Percentiles rank a stretch among this genome's conserved stretches.
Evolutionary conservation across 1,140 invertebrate genomes (phyloP).

Genomic region (Fopius arisanus): DNA sequence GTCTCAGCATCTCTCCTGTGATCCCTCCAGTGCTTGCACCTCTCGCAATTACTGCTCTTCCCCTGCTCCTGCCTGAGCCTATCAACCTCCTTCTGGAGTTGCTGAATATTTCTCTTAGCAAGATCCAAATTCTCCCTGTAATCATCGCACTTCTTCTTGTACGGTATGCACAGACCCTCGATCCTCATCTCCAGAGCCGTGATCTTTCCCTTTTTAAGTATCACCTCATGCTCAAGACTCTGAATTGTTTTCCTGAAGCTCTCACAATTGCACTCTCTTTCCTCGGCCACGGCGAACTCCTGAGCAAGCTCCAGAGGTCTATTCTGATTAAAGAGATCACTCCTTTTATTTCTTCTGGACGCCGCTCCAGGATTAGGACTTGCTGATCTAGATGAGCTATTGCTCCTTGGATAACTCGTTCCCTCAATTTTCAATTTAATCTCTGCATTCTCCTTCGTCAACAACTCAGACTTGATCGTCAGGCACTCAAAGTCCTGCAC

Average conservation of each 20-base stretch:
- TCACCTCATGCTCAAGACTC: constrained; percentile 49
- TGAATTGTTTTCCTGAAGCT: constrained; percentile 44
- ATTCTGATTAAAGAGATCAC: constrained; percentile 49
- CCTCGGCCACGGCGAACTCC: constrained; percentile 19
- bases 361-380: constrained; percentile 40
- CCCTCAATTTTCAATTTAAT: constrained; percentile 25
- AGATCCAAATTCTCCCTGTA: constrained; percentile 40
- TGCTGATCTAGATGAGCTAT: constrained; percentile 38
- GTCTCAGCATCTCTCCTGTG: constrained; percentile 40
- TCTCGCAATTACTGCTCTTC: constrained; percentile 42
- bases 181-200: constrained; percentile 52
- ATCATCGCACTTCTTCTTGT: constrained; percentile 49
- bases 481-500: constrained; percentile 6
- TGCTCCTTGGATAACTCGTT: constrained; percentile 30
- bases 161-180: constrained; percentile 48
- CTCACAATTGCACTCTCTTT: constrained; percentile 28
- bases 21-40: constrained; percentile 42
- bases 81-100: constrained; percentile 37
- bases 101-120: constrained; percentile 37
- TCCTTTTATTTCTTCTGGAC: constrained; percentile 37
- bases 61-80: constrained; percentile 31
- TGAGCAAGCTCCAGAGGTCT: constrained; percentile 40
- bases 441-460: constrained; percentile 38
- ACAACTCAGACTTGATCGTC: constrained; percentile 10
- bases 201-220: constrained; percentile 49